phyloP scores from a whole-genome alignment of 2,888 invertebrate species.

The Lomographa bimaculata region DNA sequence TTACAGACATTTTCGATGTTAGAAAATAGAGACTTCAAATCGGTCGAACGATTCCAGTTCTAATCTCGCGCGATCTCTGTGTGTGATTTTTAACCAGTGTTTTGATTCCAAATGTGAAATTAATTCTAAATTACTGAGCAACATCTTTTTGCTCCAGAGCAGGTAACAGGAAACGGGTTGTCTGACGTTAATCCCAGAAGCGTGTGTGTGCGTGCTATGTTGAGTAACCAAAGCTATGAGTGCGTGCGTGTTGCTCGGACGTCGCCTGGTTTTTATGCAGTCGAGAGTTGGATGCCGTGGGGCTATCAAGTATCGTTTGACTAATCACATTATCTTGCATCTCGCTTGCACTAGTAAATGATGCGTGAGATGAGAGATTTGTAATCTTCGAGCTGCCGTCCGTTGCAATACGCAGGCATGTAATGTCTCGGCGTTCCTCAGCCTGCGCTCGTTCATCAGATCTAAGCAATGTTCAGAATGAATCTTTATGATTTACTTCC shows the following conservation, averaged over 20 bases:
- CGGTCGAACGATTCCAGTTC: constrained; percentile 56
- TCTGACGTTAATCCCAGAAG: constrained; percentile 70
- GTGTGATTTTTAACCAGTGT: constrained; percentile 36
- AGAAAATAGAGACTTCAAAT: constrained; percentile 76
- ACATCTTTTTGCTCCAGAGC: constrained; percentile 69
- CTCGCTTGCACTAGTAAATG: constrained; percentile 48
- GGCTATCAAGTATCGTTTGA: constrained; percentile 60
- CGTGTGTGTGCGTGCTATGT: constrained; percentile 56
- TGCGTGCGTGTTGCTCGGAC: constrained; percentile 55
- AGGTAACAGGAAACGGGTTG: constrained; percentile 82
- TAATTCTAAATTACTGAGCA: constrained; percentile 74
- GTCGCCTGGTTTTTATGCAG: constrained; percentile 67
- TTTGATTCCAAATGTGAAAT: constrained; percentile 70
- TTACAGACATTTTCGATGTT: constrained; percentile 69
- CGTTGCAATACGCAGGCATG: constrained; percentile 45
- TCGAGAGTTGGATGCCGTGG: constrained; percentile 51
- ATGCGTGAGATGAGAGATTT: constrained; percentile 49
- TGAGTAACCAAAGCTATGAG: constrained; percentile 62
- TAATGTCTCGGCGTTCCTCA: constrained; percentile 42
- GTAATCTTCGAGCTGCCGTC: constrained; percentile 46
- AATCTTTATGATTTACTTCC: constrained; percentile 73
- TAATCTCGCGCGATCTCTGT: constrained; percentile 35
- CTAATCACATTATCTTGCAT: constrained; percentile 56
- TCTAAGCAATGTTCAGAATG: constrained; percentile 63
- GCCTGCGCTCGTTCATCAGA: constrained; percentile 61